Base-by-base conservation (phyloP, 2,797 vertebrate genomes). In the Lateolabrax maculatus region DNA sequence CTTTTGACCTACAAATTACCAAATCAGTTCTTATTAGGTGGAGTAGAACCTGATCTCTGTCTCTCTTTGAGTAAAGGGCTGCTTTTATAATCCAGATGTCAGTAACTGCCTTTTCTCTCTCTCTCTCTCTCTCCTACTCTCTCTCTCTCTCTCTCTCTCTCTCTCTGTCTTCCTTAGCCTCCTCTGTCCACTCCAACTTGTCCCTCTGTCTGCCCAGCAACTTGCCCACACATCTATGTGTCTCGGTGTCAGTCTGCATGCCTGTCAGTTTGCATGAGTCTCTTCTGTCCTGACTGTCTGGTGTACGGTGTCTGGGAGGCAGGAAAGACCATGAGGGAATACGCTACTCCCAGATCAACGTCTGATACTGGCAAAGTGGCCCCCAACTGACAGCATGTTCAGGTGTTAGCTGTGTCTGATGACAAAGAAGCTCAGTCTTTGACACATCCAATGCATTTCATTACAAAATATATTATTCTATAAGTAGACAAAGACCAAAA, bases 201-300 rank as follows among this genome's bases (percentile, higher is more conserved):
- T 88, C 81, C 71, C 84, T 76, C 77, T 52, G 83, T 87, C 87
- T 72, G 66, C 87, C 87, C 85, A 81, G 89, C 85, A 87, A 91
- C 90, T 86, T 92, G 85, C 83, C 84, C 74, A 84, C 72, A 87
- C 83, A 70, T 87, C 83, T 79, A 68, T 79, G 84, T 80, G 85
- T 91, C 86, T 90, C 72, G 62, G 81, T 87, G 89, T 93, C 90
- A 87, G 83, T 87, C 87, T 80, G 81, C 82, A 80, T 84, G 90
- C 84, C 85, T 92, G 91, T 88, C 86, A 91, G 66, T 87, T 82
- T 84, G 83, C 82, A 80, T 92, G 82, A 89, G 71, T 55, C 80
- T 86, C 88, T 64, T 71, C 84, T 76, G 81, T 80, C 86, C 86
- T 81, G 73, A 73, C 84, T 80, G 84, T 81, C 77, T 89, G 86